These are phyloP conservation scores for Nixonia krombeini DNA, from an alignment of 1,140 invertebrate species.

Conservation along the genomic window DNA sequence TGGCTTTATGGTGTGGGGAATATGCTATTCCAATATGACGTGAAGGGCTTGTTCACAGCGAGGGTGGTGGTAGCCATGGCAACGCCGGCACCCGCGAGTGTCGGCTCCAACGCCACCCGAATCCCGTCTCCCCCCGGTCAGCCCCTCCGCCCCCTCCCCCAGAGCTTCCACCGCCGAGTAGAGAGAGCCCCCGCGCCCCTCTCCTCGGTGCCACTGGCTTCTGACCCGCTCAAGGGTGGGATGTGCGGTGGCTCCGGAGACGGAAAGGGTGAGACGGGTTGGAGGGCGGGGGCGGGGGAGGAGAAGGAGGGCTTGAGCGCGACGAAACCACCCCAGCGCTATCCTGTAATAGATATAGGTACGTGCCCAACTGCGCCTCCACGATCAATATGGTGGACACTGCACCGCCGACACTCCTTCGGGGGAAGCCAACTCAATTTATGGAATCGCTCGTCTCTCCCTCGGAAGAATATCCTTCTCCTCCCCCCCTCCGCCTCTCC, in stretches of 20 bases:
- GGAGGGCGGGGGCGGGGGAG: slow-evolving; percentile 20
- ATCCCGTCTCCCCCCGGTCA: slow-evolving; percentile 32
- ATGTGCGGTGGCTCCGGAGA: slow-evolving; percentile 33
- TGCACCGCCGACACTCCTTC: slow-evolving; percentile 63
- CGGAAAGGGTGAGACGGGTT: slow-evolving; percentile 31
- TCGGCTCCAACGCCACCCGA: slow-evolving; percentile 74
- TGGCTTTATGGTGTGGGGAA: slow-evolving; percentile 70
- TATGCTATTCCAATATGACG: slow-evolving; percentile 72
- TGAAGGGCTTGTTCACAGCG: slow-evolving; percentile 72
- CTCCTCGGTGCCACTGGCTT: slow-evolving; percentile 46
- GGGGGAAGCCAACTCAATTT: slow-evolving; percentile 64
- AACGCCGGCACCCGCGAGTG: slow-evolving; percentile 76
- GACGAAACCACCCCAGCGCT: slow-evolving; percentile 64
- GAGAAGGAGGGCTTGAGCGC: slow-evolving; percentile 37
- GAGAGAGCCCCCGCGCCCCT: slow-evolving; percentile 2
- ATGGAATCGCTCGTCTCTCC: slow-evolving; percentile 51
- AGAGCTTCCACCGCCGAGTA: slow-evolving; percentile 19
- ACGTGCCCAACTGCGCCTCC: slow-evolving; percentile 55
- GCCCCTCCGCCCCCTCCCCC: slow-evolving; percentile 4
- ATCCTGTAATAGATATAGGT: slow-evolving; percentile 63
- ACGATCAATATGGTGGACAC: slow-evolving; percentile 73
- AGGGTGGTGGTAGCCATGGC: slow-evolving; percentile 74
- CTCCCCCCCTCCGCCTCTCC: too few relatives aligned
- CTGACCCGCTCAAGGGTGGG: slow-evolving; percentile 47
- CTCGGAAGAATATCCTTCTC: too few relatives aligned